phyloP scores from a whole-genome alignment of 2,888 invertebrate species.

The Criorhina ranunculi region DNA sequence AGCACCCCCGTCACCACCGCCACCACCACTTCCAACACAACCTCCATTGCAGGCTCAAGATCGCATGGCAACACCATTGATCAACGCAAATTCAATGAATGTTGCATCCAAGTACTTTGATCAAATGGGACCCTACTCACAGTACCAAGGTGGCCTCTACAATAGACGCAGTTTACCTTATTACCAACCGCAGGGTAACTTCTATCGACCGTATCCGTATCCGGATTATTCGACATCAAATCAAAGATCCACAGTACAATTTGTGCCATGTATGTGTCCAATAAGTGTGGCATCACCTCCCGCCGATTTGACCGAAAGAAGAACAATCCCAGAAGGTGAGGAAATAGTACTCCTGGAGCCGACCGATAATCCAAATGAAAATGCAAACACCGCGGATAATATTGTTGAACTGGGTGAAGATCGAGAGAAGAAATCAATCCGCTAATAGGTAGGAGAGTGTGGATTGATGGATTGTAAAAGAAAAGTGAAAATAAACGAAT shows the following conservation, averaged over 20 bases:
- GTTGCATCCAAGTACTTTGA: conserved; percentile 40
- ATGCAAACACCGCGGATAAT: conserved; percentile 46
- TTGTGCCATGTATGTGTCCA: conserved; percentile 83
- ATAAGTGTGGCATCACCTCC: conserved; percentile 78
- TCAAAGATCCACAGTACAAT: conserved; percentile 78
- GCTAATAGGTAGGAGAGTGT: neutral
- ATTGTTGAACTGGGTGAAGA: conserved; percentile 40
- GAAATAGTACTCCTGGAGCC: conserved; percentile 44
- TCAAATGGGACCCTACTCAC: conserved; percentile 52
- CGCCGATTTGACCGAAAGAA: conserved; percentile 42
- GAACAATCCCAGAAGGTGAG: conserved; percentile 47
- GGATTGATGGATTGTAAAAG: neutral
- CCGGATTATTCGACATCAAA: conserved; percentile 82
- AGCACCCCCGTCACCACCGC: conserved; percentile 71
- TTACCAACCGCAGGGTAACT: conserved; percentile 79
- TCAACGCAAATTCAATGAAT: conserved; percentile 44
- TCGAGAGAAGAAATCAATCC: conserved; percentile 42
- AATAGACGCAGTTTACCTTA: conserved; percentile 80
- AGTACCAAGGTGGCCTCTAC: conserved; percentile 78
- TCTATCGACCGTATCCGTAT: conserved; percentile 82
- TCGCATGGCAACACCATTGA: conserved; percentile 51
- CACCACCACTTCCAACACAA: conserved; percentile 68
- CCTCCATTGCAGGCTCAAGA: conserved; percentile 44
- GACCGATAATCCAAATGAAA: conserved; percentile 39
- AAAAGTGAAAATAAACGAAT: neutral